A percentile compares a stretch with the other conserved stretches of the same genome.
These are phyloP conservation scores for Spodoptera littoralis DNA, from an alignment of 2,888 invertebrate genomes.

Conservation along the genomic window DNA sequence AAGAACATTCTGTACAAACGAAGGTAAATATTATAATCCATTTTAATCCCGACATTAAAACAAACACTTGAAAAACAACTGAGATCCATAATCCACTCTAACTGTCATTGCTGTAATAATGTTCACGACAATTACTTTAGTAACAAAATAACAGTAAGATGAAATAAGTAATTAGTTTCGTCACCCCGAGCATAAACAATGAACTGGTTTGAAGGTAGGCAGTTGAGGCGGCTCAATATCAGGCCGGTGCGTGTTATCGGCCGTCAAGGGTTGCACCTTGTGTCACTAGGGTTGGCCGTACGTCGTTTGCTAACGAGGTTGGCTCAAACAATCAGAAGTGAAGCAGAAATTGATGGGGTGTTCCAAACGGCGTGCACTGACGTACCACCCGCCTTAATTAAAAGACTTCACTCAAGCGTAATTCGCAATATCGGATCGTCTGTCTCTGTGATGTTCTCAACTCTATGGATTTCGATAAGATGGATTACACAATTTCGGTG, in stretches of 20 bases:
- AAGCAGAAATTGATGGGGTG: conserved; percentile 81
- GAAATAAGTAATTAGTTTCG: conserved; percentile 51
- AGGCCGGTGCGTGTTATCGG: conserved; percentile 51
- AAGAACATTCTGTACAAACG: no score
- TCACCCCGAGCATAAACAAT: conserved; percentile 52
- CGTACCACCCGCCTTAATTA: conserved; percentile 78
- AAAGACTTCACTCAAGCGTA: conserved; percentile 85
- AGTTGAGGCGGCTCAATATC: conserved; percentile 39
- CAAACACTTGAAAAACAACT: conserved; percentile 24
- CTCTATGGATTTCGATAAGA: conserved; percentile 65
- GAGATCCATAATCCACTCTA: conserved; percentile 9
- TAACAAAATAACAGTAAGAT: conserved; percentile 6
- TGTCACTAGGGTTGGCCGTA: conserved; percentile 39
- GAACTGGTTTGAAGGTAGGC: conserved; percentile 36
- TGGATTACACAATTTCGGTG: conserved; percentile 57
- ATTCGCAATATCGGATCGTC: conserved; percentile 81
- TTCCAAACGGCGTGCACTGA: conserved; percentile 65
- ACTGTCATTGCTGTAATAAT: conserved; percentile 33
- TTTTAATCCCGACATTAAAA: conserved; percentile 21
- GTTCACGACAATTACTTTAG: conserved; percentile 29
- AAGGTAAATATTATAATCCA: conserved; percentile 5
- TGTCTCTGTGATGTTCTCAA: conserved; percentile 70
- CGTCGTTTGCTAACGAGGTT: conserved; percentile 72
- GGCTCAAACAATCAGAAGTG: conserved; percentile 82
- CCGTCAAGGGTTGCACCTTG: conserved; percentile 44